Conservation (phyloP, 2,888 invertebrate species). For the Andrena chrysosceles region DNA sequence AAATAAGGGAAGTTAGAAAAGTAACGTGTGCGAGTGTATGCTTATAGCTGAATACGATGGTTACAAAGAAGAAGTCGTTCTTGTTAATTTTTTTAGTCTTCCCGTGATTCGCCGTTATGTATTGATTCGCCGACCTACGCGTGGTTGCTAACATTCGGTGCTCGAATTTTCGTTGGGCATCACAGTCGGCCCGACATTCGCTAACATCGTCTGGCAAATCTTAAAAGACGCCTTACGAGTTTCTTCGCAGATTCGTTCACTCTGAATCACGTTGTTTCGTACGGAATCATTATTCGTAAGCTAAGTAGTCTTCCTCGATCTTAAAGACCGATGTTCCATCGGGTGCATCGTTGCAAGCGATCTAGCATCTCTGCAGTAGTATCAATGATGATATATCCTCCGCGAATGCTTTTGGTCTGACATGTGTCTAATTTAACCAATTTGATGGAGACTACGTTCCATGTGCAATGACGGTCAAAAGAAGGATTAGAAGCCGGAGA, state of each 20-base stretch:
- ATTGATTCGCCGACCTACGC: not conserved
- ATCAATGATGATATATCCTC: not conserved
- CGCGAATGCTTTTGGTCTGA: slow-evolving; percentile 9
- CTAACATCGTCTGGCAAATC: not conserved
- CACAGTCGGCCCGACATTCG: not conserved
- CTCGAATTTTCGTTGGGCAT: slow-evolving; percentile 4
- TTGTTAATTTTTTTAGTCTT: slow-evolving; percentile 59
- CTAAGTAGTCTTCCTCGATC: slow-evolving; percentile 34
- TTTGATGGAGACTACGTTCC: not conserved
- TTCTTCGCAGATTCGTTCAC: not conserved
- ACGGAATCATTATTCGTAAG: slow-evolving; percentile 12
- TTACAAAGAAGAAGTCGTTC: slow-evolving; percentile 49
- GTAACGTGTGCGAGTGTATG: slow-evolving; percentile 58
- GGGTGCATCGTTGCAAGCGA: not conserved
- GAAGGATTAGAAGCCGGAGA: not conserved
- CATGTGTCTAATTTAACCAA: not conserved
- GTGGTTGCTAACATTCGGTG: not conserved
- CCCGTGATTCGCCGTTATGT: slow-evolving; percentile 15
- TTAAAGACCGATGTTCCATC: not conserved
- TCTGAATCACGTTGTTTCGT: slow-evolving; percentile 4
- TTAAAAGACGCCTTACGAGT: not conserved
- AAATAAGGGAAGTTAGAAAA: slow-evolving; percentile 30
- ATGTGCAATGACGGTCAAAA: not conserved
- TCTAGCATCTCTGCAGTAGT: slow-evolving; percentile 1
- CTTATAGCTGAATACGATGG: slow-evolving; percentile 55